Evolutionary conservation across 1,140 invertebrate species (phyloP).

Genomic region (Pseudomyrmex dendroicus): DNA sequence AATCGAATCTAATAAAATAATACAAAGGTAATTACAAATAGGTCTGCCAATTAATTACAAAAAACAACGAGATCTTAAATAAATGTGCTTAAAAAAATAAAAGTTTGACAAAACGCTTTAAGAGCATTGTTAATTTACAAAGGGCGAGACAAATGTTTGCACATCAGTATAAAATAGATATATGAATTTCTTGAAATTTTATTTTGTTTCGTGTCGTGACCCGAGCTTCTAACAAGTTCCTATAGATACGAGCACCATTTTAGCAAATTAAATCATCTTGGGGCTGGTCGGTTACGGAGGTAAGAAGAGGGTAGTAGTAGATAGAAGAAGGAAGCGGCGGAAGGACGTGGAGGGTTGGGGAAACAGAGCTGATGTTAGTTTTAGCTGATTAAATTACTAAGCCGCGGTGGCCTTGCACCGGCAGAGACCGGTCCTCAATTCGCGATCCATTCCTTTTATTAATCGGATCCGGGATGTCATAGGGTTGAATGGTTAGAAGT

Average conservation of each 20-base stretch:
- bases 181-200: conserved; percentile 76
- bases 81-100: no score
- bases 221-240: conserved; percentile 74
- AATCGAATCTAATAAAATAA: no score
- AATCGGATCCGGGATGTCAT: conserved; percentile 77
- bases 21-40: no score
- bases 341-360: conserved; percentile 71
- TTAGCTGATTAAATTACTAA: conserved; percentile 86
- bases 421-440: conserved; percentile 81
- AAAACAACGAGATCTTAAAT: no score
- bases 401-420: conserved; percentile 80
- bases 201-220: conserved; percentile 79
- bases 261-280: conserved; percentile 85
- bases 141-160: neutral
- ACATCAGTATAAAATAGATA: conserved; percentile 17
- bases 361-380: conserved; percentile 83
- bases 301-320: conserved; percentile 70
- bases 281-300: conserved; percentile 77
- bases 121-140: neutral
- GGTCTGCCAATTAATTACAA: no score
- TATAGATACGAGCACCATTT: conserved; percentile 80
- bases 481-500: conserved; percentile 62
- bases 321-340: conserved; percentile 72
- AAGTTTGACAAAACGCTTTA: neutral
- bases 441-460: conserved; percentile 84